Conservation (phyloP, 2,113 vertebrate species). For the Dasyornis broadbenti region DNA sequence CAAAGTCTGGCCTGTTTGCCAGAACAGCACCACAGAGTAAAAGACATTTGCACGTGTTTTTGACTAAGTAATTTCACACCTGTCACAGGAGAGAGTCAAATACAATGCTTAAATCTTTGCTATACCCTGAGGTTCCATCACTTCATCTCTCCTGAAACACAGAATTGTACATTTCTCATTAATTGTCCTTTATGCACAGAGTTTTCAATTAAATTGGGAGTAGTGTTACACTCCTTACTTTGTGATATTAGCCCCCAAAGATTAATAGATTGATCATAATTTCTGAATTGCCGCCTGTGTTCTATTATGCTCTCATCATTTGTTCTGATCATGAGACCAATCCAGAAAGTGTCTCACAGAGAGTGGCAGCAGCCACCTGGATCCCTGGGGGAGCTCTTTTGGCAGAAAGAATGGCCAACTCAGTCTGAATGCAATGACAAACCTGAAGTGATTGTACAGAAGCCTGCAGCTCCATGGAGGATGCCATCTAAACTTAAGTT, state of each 20-base stretch:
- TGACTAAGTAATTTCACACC: slow-evolving; percentile 7
- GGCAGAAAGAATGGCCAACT: neutral
- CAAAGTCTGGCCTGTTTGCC: neutral
- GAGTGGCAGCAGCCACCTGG: neutral
- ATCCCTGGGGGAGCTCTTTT: neutral
- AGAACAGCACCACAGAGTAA: neutral
- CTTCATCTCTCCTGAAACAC: slow-evolving; percentile 65
- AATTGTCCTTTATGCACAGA: slow-evolving; percentile 61
- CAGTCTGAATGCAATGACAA: neutral
- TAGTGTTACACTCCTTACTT: slow-evolving; percentile 65
- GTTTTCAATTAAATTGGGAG: slow-evolving; percentile 70
- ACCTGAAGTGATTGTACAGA: neutral
- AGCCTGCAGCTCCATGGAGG: neutral
- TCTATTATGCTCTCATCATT: neutral
- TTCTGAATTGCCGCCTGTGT: slow-evolving; percentile 46
- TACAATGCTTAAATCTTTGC: slow-evolving; percentile 1
- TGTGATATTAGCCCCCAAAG: slow-evolving; percentile 71
- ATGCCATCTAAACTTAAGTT: neutral
- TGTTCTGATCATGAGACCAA: slow-evolving; percentile 53
- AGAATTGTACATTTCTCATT: slow-evolving; percentile 71
- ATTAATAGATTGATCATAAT: slow-evolving; percentile 66
- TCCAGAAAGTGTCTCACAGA: neutral
- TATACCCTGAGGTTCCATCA: slow-evolving; percentile 42
- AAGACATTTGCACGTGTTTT: neutral
- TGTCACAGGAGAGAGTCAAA: slow-evolving; percentile 47